Evolutionary conservation across 1,140 invertebrate species (phyloP), one percentile per base, ranked within the genome.

Genomic region (Lepidurus packardi): DNA sequence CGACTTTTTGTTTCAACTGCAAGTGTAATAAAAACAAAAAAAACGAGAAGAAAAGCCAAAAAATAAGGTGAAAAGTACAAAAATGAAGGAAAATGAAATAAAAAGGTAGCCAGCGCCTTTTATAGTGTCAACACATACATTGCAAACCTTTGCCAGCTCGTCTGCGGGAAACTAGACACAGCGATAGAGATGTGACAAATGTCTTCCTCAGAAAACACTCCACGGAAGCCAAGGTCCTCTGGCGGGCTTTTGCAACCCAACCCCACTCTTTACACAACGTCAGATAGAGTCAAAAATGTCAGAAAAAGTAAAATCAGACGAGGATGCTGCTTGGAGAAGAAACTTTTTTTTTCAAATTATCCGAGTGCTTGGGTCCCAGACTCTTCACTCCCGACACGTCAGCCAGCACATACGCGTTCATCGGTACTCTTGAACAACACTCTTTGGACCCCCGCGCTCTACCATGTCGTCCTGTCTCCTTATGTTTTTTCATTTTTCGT

Each of bases 361-460:
- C 53, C 53, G 53, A 65, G 53, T 65, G 53, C 53, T 65, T 65
- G 53, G 53, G 53, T 16, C 21, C 53, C 53, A 65, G 53, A 65
- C 53, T 65, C 53, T 65, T 65, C 53, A 65, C 53, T 65, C 21
- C 34, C 53, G 21, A 65, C 53, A 65, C 53, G 53, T n/a, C 53
- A 65, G 53, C 53, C 53, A 65, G 53, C 53, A 21, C 53, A 65
- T 65, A 9, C 53, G 53, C 21, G 53, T 65, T 65, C 53, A 65
- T 65, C 53, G 53, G 53, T 65, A 21, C 53, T 65, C 53, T 65
- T 65, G 53, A 65, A 65, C 53, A 65, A 13, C 21, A n/a, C 53
- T 65, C 21, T 65, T n/a, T 16, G 16, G 16, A 65, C 53, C 53
- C 53, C 21, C 53, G 16, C 53, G 53, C 53, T 16, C 21, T 65